Percentiles rank a stretch among this genome's conserved stretches.
phyloP scores from a whole-genome alignment of 1,140 invertebrate species.

The Drosophila cardini region DNA sequence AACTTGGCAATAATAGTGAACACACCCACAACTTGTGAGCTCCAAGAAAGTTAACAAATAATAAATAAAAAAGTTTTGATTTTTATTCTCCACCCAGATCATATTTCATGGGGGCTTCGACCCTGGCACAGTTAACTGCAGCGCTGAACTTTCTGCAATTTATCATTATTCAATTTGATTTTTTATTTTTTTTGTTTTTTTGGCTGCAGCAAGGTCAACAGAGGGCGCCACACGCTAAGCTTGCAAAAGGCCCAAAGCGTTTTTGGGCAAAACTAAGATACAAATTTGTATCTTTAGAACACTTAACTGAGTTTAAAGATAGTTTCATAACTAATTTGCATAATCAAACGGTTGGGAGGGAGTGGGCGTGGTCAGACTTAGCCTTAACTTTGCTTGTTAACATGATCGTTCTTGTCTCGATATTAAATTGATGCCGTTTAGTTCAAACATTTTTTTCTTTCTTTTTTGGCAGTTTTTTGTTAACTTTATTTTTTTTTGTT shows the following conservation, averaged over 20 bases:
- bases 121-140: constrained; percentile 20
- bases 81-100: constrained; percentile 33
- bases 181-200: constrained; percentile 14
- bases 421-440: constrained; percentile 47
- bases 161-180: constrained; percentile 37
- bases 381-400: constrained; percentile 34
- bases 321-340: constrained; percentile 36
- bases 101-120: constrained; percentile 60
- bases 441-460: constrained; percentile 16
- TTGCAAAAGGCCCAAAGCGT: constrained; percentile 27
- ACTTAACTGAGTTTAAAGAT: constrained; percentile 11
- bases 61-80: neutral
- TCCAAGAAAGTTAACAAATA: constrained; percentile 27
- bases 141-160: constrained; percentile 66
- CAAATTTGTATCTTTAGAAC: neutral
- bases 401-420: constrained; percentile 51
- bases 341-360: constrained; percentile 19
- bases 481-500: constrained; percentile 21
- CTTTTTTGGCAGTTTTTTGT: constrained; percentile 31
- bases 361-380: constrained; percentile 15
- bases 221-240: constrained; percentile 44
- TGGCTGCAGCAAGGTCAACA: constrained; percentile 41
- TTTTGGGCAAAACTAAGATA: constrained; percentile 37
- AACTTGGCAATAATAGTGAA: constrained; percentile 8
- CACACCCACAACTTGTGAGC: constrained; percentile 34